Evolutionary conservation across 2,113 vertebrate genomes (phyloP).

Genomic region (Dendropsophus ebraccatus): DNA sequence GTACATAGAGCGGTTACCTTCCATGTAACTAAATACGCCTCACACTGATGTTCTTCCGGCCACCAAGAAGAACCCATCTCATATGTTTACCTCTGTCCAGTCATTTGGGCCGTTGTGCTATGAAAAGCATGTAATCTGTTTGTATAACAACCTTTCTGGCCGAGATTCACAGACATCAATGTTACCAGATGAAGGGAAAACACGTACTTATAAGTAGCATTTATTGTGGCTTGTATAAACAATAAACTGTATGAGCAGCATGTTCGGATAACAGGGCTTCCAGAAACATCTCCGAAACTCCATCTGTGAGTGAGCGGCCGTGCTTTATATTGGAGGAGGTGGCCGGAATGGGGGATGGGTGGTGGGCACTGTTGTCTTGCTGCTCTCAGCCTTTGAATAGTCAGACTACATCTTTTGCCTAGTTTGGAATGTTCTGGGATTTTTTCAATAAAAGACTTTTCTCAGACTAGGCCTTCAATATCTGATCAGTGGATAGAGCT

Average conservation of each 20-base stretch:
- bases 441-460: no score
- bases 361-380: neutral
- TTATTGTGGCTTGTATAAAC: neutral
- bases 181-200: neutral
- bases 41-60: neutral
- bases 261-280: neutral
- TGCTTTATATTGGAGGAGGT: no score
- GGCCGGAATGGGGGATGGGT: neutral
- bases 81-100: constrained; percentile 17
- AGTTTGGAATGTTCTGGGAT: no score
- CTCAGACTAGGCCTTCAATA: no score
- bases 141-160: constrained; percentile 1
- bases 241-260: neutral
- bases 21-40: neutral
- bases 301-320: neutral
- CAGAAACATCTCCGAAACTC: neutral
- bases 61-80: neutral
- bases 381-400: neutral
- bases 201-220: neutral
- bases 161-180: constrained; percentile 6
- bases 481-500: no score
- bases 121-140: constrained; percentile 24
- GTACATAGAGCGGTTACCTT: neutral
- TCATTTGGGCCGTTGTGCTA: neutral
- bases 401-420: no score